Evolutionary conservation across 2,113 vertebrate genomes (phyloP).

Genomic region (Dicaeum eximium): DNA sequence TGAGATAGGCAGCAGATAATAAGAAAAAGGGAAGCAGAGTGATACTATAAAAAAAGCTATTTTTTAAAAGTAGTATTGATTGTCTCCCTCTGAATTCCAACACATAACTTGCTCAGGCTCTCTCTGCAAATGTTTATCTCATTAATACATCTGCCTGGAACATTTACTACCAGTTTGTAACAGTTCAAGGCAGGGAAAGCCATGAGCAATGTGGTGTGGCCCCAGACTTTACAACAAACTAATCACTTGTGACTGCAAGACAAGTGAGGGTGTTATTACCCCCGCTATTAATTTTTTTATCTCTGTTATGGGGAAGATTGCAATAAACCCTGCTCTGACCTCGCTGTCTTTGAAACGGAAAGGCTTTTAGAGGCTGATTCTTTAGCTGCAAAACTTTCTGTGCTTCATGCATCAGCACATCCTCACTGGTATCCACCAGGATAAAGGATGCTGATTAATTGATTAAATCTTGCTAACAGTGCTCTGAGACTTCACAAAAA

Average conservation of each 20-base stretch:
- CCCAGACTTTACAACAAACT: not conserved
- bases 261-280: not conserved
- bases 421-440: rapidly evolving
- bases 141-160: not conserved
- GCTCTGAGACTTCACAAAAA: not conserved
- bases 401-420: not conserved
- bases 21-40: not conserved
- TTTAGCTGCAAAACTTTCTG: not conserved
- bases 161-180: not conserved
- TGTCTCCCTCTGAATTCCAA: not conserved
- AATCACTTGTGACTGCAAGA: not conserved
- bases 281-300: not conserved
- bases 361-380: not conserved
- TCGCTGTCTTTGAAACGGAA: not conserved
- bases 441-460: not conserved
- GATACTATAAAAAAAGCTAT: not conserved
- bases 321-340: not conserved
- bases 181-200: not conserved
- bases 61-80: not conserved
- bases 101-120: not conserved
- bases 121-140: not conserved
- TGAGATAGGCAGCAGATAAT: not conserved
- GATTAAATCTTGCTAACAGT: not conserved
- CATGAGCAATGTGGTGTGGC: not conserved
- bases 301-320: not conserved